Conservation (phyloP, 2,888 invertebrate genomes). For the Cacoxenus indagator region DNA sequence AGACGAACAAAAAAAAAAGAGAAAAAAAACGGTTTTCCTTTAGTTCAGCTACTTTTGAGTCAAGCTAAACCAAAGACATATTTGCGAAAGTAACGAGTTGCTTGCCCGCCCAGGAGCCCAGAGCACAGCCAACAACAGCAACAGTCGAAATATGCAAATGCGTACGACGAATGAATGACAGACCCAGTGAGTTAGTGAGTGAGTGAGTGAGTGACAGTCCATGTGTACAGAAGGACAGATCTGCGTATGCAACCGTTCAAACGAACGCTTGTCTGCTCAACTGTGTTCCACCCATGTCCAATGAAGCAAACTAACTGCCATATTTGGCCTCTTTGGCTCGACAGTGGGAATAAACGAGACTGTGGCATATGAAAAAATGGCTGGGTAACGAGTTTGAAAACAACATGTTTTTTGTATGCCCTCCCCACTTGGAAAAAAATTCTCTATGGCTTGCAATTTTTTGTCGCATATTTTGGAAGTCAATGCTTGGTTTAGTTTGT, state of each 20-base stretch:
- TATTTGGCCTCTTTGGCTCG: constrained; percentile 59
- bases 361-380: neutral
- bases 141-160: constrained; percentile 46
- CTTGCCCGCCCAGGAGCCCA: constrained; percentile 49
- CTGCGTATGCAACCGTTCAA: neutral
- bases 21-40: neutral
- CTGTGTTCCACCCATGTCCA: constrained; percentile 22
- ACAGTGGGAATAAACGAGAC: constrained; percentile 27
- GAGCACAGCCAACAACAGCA: constrained; percentile 15
- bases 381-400: too few species aligned
- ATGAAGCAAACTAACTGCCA: constrained; percentile 54
- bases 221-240: neutral
- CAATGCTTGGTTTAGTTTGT: constrained; percentile 4
- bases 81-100: constrained; percentile 37
- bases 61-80: constrained; percentile 18
- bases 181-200: neutral
- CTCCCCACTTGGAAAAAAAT: constrained; percentile 43
- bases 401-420: too few species aligned
- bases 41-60: constrained; percentile 2
- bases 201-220: neutral
- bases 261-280: constrained; percentile 26
- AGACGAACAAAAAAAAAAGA: constrained; percentile 4
- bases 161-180: neutral
- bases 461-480: constrained; percentile 49
- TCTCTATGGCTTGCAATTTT: constrained; percentile 54